Evolutionary conservation across 30 jellyfish, hydroid and myxozoan genomes (phyloP).

Genomic region (Chironex yamaguchii): DNA sequence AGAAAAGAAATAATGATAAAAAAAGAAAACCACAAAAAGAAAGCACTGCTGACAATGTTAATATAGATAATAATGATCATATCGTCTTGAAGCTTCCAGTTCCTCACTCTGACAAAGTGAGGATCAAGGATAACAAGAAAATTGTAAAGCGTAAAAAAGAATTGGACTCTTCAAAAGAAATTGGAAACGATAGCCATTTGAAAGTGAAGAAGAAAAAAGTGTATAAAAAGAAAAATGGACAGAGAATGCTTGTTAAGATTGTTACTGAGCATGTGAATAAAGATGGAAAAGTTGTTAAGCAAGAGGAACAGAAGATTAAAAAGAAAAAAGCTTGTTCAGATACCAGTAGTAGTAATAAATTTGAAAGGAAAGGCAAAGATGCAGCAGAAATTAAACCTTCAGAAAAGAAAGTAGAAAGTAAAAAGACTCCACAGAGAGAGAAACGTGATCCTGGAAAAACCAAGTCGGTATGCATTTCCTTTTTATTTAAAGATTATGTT

Average conservation of each 20-base stretch:
- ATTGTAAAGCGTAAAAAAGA: slow-evolving; percentile 57
- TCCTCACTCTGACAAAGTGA: not conserved
- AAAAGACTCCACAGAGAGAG: not conserved
- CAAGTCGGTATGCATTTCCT: not conserved
- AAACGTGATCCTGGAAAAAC: not conserved
- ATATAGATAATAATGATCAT: not conserved
- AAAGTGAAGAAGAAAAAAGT: slow-evolving; percentile 78
- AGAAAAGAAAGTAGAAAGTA: not conserved
- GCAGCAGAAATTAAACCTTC: not conserved
- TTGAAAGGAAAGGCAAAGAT: not conserved
- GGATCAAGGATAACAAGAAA: slow-evolving; percentile 8
- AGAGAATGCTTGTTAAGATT: slow-evolving; percentile 72
- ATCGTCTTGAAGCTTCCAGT: slow-evolving; percentile 4
- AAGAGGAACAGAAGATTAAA: slow-evolving; percentile 62
- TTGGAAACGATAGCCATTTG: slow-evolving; percentile 1
- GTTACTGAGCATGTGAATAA: slow-evolving; percentile 78
- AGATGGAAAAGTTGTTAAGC: slow-evolving; percentile 75
- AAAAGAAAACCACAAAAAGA: not conserved
- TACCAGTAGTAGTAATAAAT: too few relatives aligned
- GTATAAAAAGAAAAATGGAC: slow-evolving; percentile 81
- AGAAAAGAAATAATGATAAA: not conserved
- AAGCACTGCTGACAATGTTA: not conserved
- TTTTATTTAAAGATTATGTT: too few relatives aligned
- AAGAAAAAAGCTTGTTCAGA: too few relatives aligned
- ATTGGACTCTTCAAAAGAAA: slow-evolving; percentile 1